phyloP scores from a whole-genome alignment of 2,113 vertebrate genomes.

The Petrocephalus zakoni region DNA sequence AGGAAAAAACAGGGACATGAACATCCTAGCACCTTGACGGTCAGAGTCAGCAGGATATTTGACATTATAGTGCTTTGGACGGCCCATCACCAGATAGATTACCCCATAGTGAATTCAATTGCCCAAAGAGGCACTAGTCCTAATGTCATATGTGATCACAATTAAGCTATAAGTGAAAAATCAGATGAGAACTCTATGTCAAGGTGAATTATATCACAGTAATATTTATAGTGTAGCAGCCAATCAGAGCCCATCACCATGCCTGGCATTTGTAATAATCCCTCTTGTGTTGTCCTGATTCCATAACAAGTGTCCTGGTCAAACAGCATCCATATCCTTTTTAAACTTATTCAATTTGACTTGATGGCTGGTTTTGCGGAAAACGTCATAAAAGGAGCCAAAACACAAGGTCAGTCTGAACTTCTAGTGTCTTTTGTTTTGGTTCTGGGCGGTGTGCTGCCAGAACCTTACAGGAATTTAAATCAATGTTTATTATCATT shows the following conservation, averaged over 20 bases:
- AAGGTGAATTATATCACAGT: background rate
- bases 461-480: background rate
- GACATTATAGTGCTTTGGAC: background rate
- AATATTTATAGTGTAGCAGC: background rate
- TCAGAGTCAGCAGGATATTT: background rate
- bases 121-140: background rate
- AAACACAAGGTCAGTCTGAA: background rate
- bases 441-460: background rate
- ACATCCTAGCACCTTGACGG: background rate
- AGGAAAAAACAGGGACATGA: background rate
- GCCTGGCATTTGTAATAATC: background rate
- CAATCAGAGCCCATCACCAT: background rate
- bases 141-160: background rate
- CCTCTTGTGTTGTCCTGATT: background rate
- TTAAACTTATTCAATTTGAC: background rate
- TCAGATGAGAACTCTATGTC: background rate
- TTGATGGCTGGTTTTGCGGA: background rate
- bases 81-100: background rate
- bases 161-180: background rate
- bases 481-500: background rate
- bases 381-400: background rate
- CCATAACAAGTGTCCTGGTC: background rate
- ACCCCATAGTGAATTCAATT: background rate
- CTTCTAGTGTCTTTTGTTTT: background rate
- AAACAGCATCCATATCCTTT: background rate